Evolutionary conservation across 2,888 invertebrate genomes (phyloP), one percentile per base, ranked within the genome.

Genomic region (Eristalis tenax): DNA sequence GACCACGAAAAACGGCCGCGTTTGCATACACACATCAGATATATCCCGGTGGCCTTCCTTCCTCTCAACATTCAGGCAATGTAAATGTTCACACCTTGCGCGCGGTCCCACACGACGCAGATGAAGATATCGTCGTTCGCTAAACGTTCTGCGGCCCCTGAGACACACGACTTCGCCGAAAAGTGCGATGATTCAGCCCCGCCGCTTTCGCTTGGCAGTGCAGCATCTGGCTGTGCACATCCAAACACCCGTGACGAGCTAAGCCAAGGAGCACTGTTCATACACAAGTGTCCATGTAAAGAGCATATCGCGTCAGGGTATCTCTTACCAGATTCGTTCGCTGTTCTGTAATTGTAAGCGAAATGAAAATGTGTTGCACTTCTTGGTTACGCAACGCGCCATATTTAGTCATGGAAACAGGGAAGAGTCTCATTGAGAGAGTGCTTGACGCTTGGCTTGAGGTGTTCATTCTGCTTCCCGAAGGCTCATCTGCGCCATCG

Each of bases 201-300:
- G n/a, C n/a, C n/a, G n/a, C n/a, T n/a, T n/a, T n/a, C n/a, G n/a
- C n/a, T n/a, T n/a, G n/a, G n/a, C n/a, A n/a, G n/a, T n/a, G 0
- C 75, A 56, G 66, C 81, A 82, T 71, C 56, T 77, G 66, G 78
- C n/a, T 28, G 59, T 57, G 61, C 28, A 68, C 40, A 87, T 57
- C 59, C 70, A 71, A 83, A 79, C 79, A 40, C 78, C 83, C 86
- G 79, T 87, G 86, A 87, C 86, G 86, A 68, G 78, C 74, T 71
- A 74, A 78, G 59, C 86, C 86, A 79, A 78, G 78, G 86, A 78
- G 78, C 82, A 73, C 74, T 75, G 64, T 70, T 86, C 69, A 50
- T 65, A 78, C 64, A 78, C 64, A 56, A 78, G 74, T 86, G 74
- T 83, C 69, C 65, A 84, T 73, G 69, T 65, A 79, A 70, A 80